Evolutionary conservation across 2,113 vertebrate genomes (phyloP).

Genomic region (Aphelocoma coerulescens): DNA sequence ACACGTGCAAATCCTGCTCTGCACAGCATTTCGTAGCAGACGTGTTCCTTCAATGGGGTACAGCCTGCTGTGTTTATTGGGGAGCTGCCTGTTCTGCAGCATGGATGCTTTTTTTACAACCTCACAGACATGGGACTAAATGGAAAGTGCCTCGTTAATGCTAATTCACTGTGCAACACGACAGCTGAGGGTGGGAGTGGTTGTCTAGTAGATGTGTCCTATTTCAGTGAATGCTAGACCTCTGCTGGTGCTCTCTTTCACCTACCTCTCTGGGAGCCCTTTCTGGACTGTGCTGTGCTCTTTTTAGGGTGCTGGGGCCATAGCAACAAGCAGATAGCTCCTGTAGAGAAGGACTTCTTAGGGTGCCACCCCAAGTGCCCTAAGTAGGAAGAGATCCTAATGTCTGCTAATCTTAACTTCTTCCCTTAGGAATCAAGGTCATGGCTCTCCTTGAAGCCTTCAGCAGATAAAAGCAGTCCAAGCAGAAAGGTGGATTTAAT

Average conservation of each 20-base stretch:
- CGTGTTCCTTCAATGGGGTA: not conserved
- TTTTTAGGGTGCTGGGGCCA: not conserved
- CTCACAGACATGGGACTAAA: not conserved
- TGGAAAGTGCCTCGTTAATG: not conserved
- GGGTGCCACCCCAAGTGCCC: not conserved
- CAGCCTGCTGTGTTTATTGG: rapidly evolving
- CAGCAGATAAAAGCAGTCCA: not conserved
- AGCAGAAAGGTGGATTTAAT: not conserved
- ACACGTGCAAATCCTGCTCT: not conserved
- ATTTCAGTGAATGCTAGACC: not conserved
- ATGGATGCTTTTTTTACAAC: not conserved
- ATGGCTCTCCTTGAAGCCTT: not conserved
- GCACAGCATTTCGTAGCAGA: rapidly evolving
- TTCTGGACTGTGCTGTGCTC: not conserved
- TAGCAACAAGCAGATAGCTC: not conserved
- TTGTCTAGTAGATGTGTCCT: not conserved
- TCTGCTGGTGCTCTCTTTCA: not conserved
- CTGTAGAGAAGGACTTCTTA: not conserved
- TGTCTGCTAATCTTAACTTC: not conserved
- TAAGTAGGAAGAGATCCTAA: not conserved
- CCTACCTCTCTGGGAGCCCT: not conserved
- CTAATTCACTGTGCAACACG: rapidly evolving
- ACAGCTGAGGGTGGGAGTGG: not conserved
- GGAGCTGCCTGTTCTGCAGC: not conserved
- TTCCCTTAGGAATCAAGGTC: not conserved